phyloP scores from a whole-genome alignment of 2,113 vertebrate species.

The Australoheros scitulus region DNA sequence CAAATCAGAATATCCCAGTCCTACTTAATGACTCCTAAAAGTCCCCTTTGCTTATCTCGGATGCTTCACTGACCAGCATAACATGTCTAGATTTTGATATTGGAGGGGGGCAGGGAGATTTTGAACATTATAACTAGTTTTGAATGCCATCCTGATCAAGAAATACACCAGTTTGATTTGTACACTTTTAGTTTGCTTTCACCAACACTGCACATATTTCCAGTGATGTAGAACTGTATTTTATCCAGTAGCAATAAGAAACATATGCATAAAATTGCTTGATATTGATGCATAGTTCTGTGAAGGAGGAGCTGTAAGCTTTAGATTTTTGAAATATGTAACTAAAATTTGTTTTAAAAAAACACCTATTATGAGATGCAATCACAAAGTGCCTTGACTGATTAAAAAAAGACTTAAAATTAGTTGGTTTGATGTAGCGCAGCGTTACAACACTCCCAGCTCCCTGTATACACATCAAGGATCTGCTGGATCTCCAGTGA shows the following conservation, averaged over 20 bases:
- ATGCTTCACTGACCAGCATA: background rate
- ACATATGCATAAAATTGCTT: background rate
- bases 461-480: background rate
- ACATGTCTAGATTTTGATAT: background rate
- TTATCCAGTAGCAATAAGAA: background rate
- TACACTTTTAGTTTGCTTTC: background rate
- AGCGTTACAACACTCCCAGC: background rate
- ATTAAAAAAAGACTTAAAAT: constrained; percentile 1
- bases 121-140: background rate
- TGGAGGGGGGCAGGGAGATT: background rate
- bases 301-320: background rate
- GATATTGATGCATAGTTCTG: no score
- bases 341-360: background rate
- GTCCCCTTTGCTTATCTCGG: background rate
- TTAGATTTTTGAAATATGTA: background rate
- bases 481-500: background rate
- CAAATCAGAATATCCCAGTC: background rate
- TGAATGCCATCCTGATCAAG: background rate
- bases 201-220: background rate
- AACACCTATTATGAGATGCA: background rate
- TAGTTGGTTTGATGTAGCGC: background rate
- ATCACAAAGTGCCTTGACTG: background rate
- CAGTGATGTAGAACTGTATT: background rate
- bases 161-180: background rate
- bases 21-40: background rate